Base-by-base conservation (phyloP, 2,797 vertebrate species). In the Dendrocincla fuliginosa region DNA sequence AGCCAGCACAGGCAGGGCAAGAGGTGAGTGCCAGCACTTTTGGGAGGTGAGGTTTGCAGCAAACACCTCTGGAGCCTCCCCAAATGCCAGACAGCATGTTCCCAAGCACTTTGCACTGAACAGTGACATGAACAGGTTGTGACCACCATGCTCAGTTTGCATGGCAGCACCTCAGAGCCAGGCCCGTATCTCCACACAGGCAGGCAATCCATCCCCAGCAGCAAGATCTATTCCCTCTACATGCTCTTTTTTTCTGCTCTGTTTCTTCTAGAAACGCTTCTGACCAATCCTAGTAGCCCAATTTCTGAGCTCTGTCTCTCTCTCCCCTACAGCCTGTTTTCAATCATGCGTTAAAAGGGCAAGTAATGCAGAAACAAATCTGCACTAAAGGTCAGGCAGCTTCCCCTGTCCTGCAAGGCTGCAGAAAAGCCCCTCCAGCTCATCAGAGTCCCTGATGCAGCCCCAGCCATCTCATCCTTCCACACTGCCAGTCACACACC, bases 401-500 rank as follows among this genome's bases (percentile, higher is more conserved):
- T 87, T 69, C 67, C 53, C 50, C 49, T 15, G 24, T 22, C 16
- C 75, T 23, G 20, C 8, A 25, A 56, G 47, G 33, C 44, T 32
- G 67, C 77, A 90, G 76, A 17, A 67, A 81, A 86, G 56, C 56
- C 73, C 74, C 56, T 77, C 18, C 4, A 8, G 57, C 30, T 47
- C 37, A 76, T 32, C 50, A 44, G n/a, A 30, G 19, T 16, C 50
- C 47, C 35, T n/a, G 44, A 80, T 65, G 25, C 69, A 65, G 35
- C 56, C 60, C 46, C 59, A 59, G 73, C 16, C 46, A 55, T 44
- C 27, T 69, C 8, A 0, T 32, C 16, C 27, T 65, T 30, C 13
- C 0, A 0, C 41, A 44, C 44, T 3, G 1, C 28, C 35, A 39
- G 19, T 35, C 9, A 1, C 52, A 27, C 5, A 3, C 16, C 39